A percentile compares a stretch with the other conserved stretches of the same genome.
Conservation (phyloP, 2,888 invertebrate genomes). For the Oscheius sp. region DNA sequence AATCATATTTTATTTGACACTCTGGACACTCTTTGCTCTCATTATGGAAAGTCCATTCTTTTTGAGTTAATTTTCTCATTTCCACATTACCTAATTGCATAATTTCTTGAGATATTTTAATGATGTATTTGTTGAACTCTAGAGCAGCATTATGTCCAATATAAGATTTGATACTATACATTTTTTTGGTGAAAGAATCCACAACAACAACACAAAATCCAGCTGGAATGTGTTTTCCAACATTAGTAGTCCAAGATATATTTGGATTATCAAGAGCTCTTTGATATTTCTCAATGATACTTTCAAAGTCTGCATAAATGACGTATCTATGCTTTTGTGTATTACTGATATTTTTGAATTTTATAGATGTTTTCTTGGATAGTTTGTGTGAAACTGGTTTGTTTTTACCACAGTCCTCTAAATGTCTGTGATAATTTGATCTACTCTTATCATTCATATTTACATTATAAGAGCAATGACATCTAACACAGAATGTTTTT, state of each 20-base stretch:
- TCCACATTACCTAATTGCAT: too few relatives aligned
- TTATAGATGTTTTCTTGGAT: constrained; percentile 31
- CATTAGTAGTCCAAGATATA: constrained; percentile 36
- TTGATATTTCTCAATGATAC: too few relatives aligned
- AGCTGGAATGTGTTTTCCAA: too few relatives aligned
- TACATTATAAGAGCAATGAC: constrained; percentile 34
- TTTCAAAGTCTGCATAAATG: too few relatives aligned
- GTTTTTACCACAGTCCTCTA: too few relatives aligned
- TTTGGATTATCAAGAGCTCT: constrained; percentile 23
- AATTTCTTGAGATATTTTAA: too few relatives aligned
- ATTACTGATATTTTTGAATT: too few relatives aligned
- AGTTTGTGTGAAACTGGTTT: constrained; percentile 36
- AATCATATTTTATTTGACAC: constrained; percentile 22
- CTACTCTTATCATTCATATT: constrained; percentile 36
- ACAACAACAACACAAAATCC: constrained; percentile 42
- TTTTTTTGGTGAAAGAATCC: constrained; percentile 34
- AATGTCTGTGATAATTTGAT: constrained; percentile 42
- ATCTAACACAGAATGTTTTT: too few relatives aligned
- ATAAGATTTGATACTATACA: constrained; percentile 29
- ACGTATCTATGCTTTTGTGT: too few relatives aligned
- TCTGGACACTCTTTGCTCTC: constrained; percentile 16
- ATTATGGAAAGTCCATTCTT: background rate
- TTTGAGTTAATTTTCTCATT: too few relatives aligned
- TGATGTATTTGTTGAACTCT: too few relatives aligned
- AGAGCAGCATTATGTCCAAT: constrained; percentile 35